A percentile compares a stretch with the other conserved stretches of the same genome.
Conservation (phyloP, 1,140 invertebrate species). For the Littorina saxatilis region DNA sequence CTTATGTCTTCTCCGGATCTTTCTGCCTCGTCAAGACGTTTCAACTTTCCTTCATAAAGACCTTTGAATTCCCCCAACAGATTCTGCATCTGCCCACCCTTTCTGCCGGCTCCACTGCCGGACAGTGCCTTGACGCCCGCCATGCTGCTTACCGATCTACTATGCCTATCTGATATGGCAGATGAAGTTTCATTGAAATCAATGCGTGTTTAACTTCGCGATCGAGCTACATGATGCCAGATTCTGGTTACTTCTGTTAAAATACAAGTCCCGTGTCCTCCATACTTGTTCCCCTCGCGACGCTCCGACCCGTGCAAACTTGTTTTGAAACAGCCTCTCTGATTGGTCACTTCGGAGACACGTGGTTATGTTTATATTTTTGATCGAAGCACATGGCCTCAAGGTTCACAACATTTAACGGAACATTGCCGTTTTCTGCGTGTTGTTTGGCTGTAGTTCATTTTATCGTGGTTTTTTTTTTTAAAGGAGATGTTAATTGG, state of each 20-base stretch:
- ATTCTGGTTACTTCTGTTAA: background rate
- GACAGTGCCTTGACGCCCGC: background rate
- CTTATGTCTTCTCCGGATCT: conserved; percentile 64
- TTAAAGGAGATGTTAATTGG: background rate
- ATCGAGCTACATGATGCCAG: background rate
- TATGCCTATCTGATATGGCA: background rate
- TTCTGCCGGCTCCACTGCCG: background rate
- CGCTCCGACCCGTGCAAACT: conserved; percentile 33
- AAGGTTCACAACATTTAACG: no score
- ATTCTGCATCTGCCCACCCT: conserved; percentile 65
- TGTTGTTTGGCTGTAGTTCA: background rate
- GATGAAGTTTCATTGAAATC: background rate
- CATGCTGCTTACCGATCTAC: conserved; percentile 6
- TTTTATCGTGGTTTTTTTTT: conserved; percentile 2
- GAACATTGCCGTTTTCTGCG: background rate
- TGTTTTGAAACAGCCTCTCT: conserved; percentile 26
- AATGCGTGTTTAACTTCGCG: background rate
- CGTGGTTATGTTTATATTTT: conserved; percentile 27
- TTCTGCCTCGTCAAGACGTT: conserved; percentile 67
- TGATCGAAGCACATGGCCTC: background rate
- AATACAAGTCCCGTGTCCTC: background rate
- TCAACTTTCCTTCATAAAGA: conserved; percentile 68
- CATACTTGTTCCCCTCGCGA: conserved; percentile 37
- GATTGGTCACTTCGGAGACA: conserved; percentile 1
- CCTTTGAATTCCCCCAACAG: conserved; percentile 69